These are phyloP conservation scores for Eutrigla gurnardus DNA, from an alignment of 2,797 vertebrate genomes.

Conservation along the genomic window DNA sequence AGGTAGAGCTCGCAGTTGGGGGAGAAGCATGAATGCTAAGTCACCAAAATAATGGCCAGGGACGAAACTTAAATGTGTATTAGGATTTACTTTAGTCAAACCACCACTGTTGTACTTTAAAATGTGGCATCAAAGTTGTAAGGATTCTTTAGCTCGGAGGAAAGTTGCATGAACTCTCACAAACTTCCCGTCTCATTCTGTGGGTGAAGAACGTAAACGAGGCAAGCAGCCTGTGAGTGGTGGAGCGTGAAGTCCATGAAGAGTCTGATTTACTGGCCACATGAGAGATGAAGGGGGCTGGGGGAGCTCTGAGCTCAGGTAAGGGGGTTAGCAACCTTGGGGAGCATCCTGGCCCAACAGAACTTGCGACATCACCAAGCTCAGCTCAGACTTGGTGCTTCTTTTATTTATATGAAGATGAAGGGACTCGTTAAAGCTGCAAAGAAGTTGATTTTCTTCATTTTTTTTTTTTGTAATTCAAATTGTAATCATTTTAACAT, in stretches of 20 bases:
- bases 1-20: slow-evolving; percentile 39
- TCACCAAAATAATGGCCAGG: background rate
- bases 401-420: too few relatives aligned
- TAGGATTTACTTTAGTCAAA: background rate
- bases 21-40: slow-evolving; percentile 4
- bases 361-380: background rate
- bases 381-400: background rate
- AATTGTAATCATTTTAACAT: too few relatives aligned
- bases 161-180: slow-evolving; percentile 35
- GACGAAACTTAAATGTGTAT: background rate
- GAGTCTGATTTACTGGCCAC: background rate
- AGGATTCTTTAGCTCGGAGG: background rate
- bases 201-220: slow-evolving; percentile 29
- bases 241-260: slow-evolving; percentile 15
- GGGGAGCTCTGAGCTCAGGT: background rate
- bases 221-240: slow-evolving; percentile 14
- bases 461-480: too few relatives aligned
- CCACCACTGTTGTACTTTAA: background rate
- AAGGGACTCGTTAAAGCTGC: too few relatives aligned
- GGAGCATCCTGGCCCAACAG: background rate
- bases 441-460: too few relatives aligned
- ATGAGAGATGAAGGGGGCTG: background rate
- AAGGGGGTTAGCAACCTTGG: background rate
- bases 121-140: background rate
- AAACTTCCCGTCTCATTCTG: slow-evolving; percentile 26